Percentiles rank a stretch among this genome's conserved stretches.
Conservation (phyloP, 2,888 invertebrate species). For the Gonocerus acuteangulatus region DNA sequence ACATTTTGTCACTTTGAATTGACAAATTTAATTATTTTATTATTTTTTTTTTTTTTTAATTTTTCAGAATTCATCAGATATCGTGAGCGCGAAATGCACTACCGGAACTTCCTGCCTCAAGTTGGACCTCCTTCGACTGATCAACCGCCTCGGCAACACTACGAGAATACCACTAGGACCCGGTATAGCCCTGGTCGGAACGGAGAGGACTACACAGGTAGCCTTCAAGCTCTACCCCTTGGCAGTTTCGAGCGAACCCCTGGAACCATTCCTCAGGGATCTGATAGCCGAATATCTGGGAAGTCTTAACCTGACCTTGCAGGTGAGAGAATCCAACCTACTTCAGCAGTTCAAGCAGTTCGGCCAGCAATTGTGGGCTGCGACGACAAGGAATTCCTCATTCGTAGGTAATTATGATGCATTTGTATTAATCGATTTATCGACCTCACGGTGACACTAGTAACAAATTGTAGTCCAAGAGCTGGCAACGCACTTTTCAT, state of each 20-base stretch:
- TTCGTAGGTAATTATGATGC: not conserved
- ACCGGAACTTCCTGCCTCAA: slow-evolving; percentile 57
- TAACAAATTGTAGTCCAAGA: no score
- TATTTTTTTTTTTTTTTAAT: no score
- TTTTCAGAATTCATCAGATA: no score
- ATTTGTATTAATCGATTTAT: no score
- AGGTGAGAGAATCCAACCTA: slow-evolving; percentile 27
- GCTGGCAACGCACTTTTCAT: no score
- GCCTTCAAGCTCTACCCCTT: slow-evolving; percentile 5
- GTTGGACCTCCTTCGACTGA: slow-evolving; percentile 47
- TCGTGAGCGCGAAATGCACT: slow-evolving; percentile 17
- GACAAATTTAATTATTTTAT: no score
- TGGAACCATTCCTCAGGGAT: slow-evolving; percentile 24
- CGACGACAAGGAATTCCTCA: not conserved
- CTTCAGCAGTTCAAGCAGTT: slow-evolving; percentile 13
- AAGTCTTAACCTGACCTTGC: slow-evolving; percentile 34
- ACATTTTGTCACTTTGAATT: no score
- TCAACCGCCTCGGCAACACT: slow-evolving; percentile 26
- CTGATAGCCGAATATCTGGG: slow-evolving; percentile 28
- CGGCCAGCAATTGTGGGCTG: slow-evolving; percentile 1
- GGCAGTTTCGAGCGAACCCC: not conserved
- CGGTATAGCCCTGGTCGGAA: slow-evolving; percentile 30
- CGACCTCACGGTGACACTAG: no score
- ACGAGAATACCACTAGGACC: slow-evolving; percentile 30
- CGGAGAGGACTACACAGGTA: slow-evolving; percentile 23